These are phyloP conservation scores for Limnothrissa miodon DNA, from an alignment of 2,113 vertebrate genomes.

Conservation along the genomic window DNA sequence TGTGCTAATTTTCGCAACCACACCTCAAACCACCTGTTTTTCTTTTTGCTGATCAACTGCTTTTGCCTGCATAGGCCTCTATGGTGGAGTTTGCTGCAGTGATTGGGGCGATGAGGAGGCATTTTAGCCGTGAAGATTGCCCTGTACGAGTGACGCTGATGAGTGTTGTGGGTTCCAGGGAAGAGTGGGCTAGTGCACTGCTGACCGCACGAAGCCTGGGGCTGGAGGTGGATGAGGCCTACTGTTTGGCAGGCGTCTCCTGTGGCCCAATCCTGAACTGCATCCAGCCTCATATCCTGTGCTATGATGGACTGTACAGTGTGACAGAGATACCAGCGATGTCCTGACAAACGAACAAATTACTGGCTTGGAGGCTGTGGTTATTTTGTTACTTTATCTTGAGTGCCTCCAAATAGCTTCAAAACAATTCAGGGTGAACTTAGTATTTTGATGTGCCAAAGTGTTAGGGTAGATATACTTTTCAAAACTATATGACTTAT, in stretches of 20 bases:
- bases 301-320: slow-evolving; percentile 57
- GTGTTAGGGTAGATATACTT: background rate
- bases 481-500: background rate
- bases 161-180: slow-evolving; percentile 55
- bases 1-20: background rate
- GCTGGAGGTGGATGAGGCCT: slow-evolving; percentile 64
- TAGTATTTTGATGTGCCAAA: background rate
- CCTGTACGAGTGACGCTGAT: slow-evolving; percentile 67
- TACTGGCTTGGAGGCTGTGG: background rate
- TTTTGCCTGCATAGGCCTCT: slow-evolving; percentile 55
- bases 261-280: slow-evolving; percentile 60
- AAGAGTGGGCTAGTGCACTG: slow-evolving; percentile 64
- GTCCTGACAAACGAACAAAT: background rate
- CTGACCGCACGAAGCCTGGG: slow-evolving; percentile 65
- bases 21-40: background rate
- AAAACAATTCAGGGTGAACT: too few relatives aligned
- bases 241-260: slow-evolving; percentile 72
- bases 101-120: slow-evolving; percentile 65
- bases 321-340: background rate
- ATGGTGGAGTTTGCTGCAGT: slow-evolving; percentile 67
- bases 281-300: slow-evolving; percentile 72
- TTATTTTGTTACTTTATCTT: background rate
- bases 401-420: background rate
- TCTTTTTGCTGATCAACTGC: background rate
- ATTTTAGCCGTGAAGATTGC: slow-evolving; percentile 58